Evolutionary conservation across 2,888 invertebrate species (phyloP), one percentile per base, ranked within the genome.

Genomic region (Heteropelma amictum): DNA sequence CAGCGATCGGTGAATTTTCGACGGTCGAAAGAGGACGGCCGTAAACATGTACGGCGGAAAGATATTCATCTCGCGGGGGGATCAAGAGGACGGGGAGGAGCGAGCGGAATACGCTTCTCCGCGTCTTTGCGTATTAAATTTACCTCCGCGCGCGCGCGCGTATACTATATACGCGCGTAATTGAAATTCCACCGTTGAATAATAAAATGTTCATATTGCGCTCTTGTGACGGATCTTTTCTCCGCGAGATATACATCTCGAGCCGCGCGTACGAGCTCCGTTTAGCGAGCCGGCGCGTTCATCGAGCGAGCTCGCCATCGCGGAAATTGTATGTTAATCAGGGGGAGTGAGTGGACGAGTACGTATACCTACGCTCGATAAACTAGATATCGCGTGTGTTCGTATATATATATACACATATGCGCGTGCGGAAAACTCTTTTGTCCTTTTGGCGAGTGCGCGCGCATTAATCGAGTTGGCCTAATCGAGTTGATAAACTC

Each of bases 251-350:
- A 70, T n/a, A n/a, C n/a, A n/a, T n/a, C n/a, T n/a, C n/a, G n/a
- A n/a, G n/a, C n/a, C n/a, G n/a, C n/a, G n/a, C n/a, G n/a, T n/a
- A n/a, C n/a, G n/a, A n/a, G n/a, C n/a, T n/a, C n/a, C n/a, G n/a
- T n/a, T n/a, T n/a, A n/a, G n/a, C n/a, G n/a, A n/a, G n/a, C n/a
- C n/a, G n/a, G n/a, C n/a, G n/a, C n/a, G n/a, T n/a, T n/a, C n/a
- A n/a, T n/a, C 26, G 33, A 35, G 38, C 6, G 40, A 26, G 28
- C 35, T 7, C 68, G 80, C 79, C 79, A 80, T 82, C 83, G 84
- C 82, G 82, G 85, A 85, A 85, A 85, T 84, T 85, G 85, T 85
- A 85, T 85, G 85, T 80, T 85, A 85, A 85, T 84, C 83, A 82
- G 80, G 80, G 79, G 75, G 78, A 77, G 75, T 73, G 63, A 63